Evolutionary conservation across 2,888 invertebrate species (phyloP).

Genomic region (Trissonchulus latispiculum): DNA sequence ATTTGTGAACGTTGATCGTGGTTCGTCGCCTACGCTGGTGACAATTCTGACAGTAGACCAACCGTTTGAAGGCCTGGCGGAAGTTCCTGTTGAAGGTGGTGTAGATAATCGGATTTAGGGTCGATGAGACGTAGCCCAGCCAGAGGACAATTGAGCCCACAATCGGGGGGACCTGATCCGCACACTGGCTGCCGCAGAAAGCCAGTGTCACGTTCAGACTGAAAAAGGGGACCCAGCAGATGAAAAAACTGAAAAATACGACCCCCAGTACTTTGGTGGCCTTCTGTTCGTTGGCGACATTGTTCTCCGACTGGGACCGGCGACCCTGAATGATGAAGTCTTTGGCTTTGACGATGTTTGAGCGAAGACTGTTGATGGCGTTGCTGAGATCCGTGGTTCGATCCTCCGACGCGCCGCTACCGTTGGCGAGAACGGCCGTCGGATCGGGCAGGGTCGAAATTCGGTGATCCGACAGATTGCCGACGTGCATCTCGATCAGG

Average conservation of each 20-base stretch:
- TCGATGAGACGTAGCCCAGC: constrained; percentile 85
- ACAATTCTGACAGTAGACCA: neutral
- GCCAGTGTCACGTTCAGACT: constrained; percentile 73
- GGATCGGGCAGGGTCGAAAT: neutral
- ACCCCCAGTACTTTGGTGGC: constrained; percentile 90
- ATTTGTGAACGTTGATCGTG: constrained; percentile 63
- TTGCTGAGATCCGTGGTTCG: neutral
- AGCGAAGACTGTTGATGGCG: neutral
- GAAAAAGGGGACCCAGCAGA: constrained; percentile 92
- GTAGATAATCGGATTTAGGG: constrained; percentile 90
- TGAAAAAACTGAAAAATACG: constrained; percentile 84
- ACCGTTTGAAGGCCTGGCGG: constrained; percentile 62
- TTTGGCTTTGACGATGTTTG: neutral
- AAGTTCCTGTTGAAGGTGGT: constrained; percentile 90
- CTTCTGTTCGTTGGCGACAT: constrained; percentile 60
- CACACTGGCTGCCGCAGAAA: constrained; percentile 59
- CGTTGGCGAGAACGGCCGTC: no score
- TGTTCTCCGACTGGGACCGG: constrained; percentile 18
- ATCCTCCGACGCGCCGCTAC: no score
- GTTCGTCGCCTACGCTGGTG: neutral
- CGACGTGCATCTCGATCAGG: neutral
- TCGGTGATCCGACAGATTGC: neutral
- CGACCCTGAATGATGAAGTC: neutral
- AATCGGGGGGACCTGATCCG: constrained; percentile 57
- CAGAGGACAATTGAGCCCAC: constrained; percentile 77